phyloP scores from a whole-genome alignment of 2,888 invertebrate genomes.

The Hermaeophaga mercurialis region DNA sequence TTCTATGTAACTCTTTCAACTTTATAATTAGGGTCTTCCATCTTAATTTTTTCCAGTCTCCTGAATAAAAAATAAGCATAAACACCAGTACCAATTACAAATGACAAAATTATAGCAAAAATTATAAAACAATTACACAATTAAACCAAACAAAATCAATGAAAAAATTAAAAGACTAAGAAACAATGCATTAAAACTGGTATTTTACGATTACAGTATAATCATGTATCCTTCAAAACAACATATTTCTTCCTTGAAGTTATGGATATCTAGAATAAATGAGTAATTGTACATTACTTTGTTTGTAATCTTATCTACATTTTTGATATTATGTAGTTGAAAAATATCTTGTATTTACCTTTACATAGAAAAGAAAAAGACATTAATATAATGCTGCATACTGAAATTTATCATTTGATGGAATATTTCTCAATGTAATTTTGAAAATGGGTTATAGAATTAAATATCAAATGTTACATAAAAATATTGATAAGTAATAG shows the following conservation, averaged over 20 bases:
- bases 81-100: neutral
- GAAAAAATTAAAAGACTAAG: no score
- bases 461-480: neutral
- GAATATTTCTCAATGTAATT: no score
- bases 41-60: slow-evolving; percentile 21
- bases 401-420: neutral
- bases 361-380: neutral
- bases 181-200: neutral
- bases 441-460: neutral
- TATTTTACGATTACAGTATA: neutral
- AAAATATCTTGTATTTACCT: no score
- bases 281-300: neutral
- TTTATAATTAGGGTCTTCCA: slow-evolving; percentile 41
- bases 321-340: no score
- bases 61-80: slow-evolving; percentile 4
- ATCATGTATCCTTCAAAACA: neutral
- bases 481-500: neutral
- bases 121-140: no score
- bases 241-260: slow-evolving; percentile 2
- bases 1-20: slow-evolving; percentile 43
- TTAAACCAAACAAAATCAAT: no score
- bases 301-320: neutral
- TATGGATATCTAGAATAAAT: neutral
- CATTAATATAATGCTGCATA: neutral
- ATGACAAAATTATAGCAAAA: no score